A percentile compares a stretch with the other conserved stretches of the same genome.
phyloP scores from a whole-genome alignment of 2,888 invertebrate species.

The Gasteruption jaculator region DNA sequence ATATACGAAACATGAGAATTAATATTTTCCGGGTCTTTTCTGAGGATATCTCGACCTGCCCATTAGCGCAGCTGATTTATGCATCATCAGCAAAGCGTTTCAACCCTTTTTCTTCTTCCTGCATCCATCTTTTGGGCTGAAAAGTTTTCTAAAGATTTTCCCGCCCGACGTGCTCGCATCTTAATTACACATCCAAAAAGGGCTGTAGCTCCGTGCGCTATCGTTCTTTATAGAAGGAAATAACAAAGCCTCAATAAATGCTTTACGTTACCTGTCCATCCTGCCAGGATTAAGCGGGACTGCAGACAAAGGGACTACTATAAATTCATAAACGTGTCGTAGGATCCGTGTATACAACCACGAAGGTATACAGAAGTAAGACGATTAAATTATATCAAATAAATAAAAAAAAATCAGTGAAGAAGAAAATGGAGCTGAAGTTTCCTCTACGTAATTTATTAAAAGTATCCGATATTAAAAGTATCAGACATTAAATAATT shows the following conservation, averaged over 20 bases:
- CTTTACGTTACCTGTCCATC: slow-evolving; percentile 25
- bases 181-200: slow-evolving; percentile 46
- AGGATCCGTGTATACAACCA: no score
- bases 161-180: slow-evolving; percentile 30
- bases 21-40: slow-evolving; percentile 38
- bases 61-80: slow-evolving; percentile 50
- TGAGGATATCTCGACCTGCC: slow-evolving; percentile 30
- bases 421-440: no score
- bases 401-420: no score
- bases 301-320: slow-evolving; percentile 31
- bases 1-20: slow-evolving; percentile 27
- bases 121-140: slow-evolving; percentile 42
- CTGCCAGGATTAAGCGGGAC: no score
- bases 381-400: no score
- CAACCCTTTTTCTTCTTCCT: slow-evolving; percentile 44
- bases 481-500: no score
- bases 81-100: slow-evolving; percentile 40
- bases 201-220: no score
- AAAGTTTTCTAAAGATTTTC: slow-evolving; percentile 47
- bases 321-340: slow-evolving; percentile 47
- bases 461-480: no score
- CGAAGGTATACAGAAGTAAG: no score
- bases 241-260: slow-evolving; percentile 35
- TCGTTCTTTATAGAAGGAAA: no score
- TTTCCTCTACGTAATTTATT: no score